Conservation (phyloP, 2,888 invertebrate species). For the Trichogramma evanescens region DNA sequence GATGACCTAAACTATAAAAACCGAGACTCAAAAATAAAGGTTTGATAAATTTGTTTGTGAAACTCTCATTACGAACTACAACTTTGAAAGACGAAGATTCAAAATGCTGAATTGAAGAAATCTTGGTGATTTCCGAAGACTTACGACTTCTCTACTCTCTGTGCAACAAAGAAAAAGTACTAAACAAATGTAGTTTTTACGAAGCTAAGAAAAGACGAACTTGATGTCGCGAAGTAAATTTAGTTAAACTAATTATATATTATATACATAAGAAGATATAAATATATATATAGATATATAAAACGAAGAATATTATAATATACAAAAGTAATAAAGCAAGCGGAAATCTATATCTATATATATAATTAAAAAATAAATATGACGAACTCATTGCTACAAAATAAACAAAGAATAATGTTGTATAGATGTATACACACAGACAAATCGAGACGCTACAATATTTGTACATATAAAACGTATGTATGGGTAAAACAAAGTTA, state of each 20-base stretch:
- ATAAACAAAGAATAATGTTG: constrained; percentile 10
- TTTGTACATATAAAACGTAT: constrained; percentile 35
- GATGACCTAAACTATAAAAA: constrained; percentile 9
- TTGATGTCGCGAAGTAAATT: constrained; percentile 11
- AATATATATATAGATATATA: not conserved
- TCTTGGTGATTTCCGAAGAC: too few relatives aligned
- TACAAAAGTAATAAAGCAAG: not conserved
- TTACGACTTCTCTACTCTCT: constrained; percentile 6
- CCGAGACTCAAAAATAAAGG: constrained; percentile 8
- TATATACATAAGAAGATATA: constrained; percentile 18
- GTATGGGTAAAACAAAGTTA: constrained; percentile 19
- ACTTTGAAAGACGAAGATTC: not conserved
- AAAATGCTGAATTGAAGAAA: not conserved
- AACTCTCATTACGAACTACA: not conserved
- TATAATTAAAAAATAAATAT: constrained; percentile 14
- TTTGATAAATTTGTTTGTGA: not conserved
- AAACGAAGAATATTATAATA: not conserved
- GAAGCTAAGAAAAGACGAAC: constrained; percentile 10
- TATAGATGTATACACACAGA: constrained; percentile 25
- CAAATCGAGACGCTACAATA: constrained; percentile 30
- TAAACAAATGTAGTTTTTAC: constrained; percentile 14
- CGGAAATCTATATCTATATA: constrained; percentile 10
- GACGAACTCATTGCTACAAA: constrained; percentile 17
- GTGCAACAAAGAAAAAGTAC: constrained; percentile 6
- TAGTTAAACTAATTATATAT: constrained; percentile 16